A percentile compares a stretch with the other conserved stretches of the same genome.
phyloP scores from a whole-genome alignment of 2,888 invertebrate genomes.

The Coleophora flavipennella region DNA sequence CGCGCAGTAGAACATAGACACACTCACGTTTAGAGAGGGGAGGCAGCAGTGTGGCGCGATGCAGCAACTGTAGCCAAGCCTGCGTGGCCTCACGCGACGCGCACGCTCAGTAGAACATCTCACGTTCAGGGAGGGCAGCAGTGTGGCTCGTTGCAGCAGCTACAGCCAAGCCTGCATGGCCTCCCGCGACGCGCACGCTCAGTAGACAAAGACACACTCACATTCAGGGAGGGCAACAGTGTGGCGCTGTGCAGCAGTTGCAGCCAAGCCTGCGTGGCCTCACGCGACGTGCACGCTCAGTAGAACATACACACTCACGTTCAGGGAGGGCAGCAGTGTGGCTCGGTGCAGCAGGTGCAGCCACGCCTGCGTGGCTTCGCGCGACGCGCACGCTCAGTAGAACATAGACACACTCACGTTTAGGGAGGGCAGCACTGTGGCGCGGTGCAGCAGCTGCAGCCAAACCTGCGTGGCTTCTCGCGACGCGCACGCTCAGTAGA shows the following conservation, averaged over 20 bases:
- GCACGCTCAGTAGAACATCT: constrained; percentile 86
- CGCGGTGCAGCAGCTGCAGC: constrained; percentile 70
- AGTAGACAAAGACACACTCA: too few relatives aligned
- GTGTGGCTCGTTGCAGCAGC: constrained; percentile 64
- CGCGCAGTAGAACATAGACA: too few relatives aligned
- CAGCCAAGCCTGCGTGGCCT: constrained; percentile 82
- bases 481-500: constrained; percentile 84
- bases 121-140: too few relatives aligned
- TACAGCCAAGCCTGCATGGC: constrained; percentile 80
- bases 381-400: constrained; percentile 78
- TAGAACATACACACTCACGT: constrained; percentile 81
- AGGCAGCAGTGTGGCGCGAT: constrained; percentile 68
- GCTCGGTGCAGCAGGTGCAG: constrained; percentile 70
- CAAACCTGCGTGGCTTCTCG: constrained; percentile 80
- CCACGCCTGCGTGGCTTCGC: constrained; percentile 78
- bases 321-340: constrained; percentile 67
- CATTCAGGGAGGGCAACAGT: constrained; percentile 63
- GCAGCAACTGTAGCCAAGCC: constrained; percentile 77
- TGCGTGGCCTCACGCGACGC: constrained; percentile 80
- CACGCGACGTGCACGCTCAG: constrained; percentile 80
- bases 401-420: too few relatives aligned
- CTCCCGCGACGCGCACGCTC: constrained; percentile 78
- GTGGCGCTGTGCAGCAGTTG: constrained; percentile 66
- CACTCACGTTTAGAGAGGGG: too few relatives aligned
- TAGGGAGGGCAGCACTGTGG: constrained; percentile 73